These are phyloP conservation scores for Petrocephalus microphthalmus DNA, from an alignment of 2,113 vertebrate genomes.

Conservation along the genomic window DNA sequence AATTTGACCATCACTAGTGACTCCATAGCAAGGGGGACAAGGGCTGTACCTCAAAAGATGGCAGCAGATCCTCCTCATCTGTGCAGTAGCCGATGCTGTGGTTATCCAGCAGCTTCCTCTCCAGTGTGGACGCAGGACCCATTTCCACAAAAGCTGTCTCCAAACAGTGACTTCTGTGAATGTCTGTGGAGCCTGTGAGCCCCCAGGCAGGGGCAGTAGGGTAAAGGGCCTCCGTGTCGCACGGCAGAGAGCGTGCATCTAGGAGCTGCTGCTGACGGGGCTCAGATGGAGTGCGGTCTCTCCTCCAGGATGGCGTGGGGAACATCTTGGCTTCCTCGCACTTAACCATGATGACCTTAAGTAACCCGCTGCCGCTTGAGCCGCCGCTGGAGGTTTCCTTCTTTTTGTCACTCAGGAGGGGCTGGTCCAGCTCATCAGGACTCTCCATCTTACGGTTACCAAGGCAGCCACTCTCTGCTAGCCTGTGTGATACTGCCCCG, in stretches of 20 bases:
- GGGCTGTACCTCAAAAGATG: slow-evolving; percentile 58
- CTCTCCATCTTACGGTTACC: slow-evolving; percentile 51
- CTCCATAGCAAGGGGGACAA: background rate
- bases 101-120: slow-evolving; percentile 63
- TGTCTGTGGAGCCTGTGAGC: slow-evolving; percentile 46
- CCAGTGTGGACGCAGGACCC: slow-evolving; percentile 56
- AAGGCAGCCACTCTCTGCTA: background rate
- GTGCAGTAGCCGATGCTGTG: slow-evolving; percentile 59
- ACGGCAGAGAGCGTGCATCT: slow-evolving; percentile 60
- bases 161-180: slow-evolving; percentile 62
- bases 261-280: slow-evolving; percentile 59
- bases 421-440: slow-evolving; percentile 63
- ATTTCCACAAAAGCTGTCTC: slow-evolving; percentile 71
- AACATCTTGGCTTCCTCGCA: slow-evolving; percentile 59
- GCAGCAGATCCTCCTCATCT: slow-evolving; percentile 65
- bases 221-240: slow-evolving; percentile 59
- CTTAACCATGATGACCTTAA: slow-evolving; percentile 54
- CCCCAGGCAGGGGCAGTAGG: slow-evolving; percentile 55
- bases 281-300: slow-evolving; percentile 50
- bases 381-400: slow-evolving; percentile 14
- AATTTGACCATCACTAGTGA: background rate
- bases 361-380: slow-evolving; percentile 34
- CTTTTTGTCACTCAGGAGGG: slow-evolving; percentile 54
- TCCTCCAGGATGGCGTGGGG: slow-evolving; percentile 54
- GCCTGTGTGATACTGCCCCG: background rate